Base-by-base conservation (phyloP, 2,888 invertebrate genomes). In the Dryocosmus kuriphilus region DNA sequence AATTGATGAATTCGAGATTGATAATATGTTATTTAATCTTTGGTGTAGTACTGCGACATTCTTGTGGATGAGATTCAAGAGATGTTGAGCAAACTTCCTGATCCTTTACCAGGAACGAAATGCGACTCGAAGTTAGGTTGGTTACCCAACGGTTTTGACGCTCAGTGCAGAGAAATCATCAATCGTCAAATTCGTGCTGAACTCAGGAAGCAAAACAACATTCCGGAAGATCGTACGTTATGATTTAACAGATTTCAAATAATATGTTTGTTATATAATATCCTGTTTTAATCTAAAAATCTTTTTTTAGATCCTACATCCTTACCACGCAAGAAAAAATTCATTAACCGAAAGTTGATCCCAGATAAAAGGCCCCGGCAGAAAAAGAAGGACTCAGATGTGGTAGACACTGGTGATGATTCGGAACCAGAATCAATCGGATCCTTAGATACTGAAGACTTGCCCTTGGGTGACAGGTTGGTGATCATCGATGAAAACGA, bases 71-170 rank as follows among this genome's bases (percentile, higher is more conserved):
- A 97, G 92, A 95, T 98, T 51, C 95, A 97, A 90, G 94, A 94
- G 84, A 94, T 97, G 93, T 85, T 97, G 22, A 92, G 94, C 0
- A 94, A 95, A 84, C 93, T 96, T 19, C 95, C 95, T 0, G 90
- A 91, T 75, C 93, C 94, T 6, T 88, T 92, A 1, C 92, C 94
- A 0, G 93, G 93, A 11, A 93, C 93, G 78, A 92, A 93, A 57
- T 97, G 95, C 87, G 95, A 97, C 88, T 94, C 94, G 85, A 94
- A 94, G 90, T 94, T 94, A 78, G 97, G 97, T 27, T 97, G 97
- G 97, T 92, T 97, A 78, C 95, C 96, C 0, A 92, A 93, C 9
- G 94, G 94, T 79, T 94, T 96, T 60, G 94, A 95, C 82, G 94
- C 94, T 74, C 93, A 94, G 76, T 95, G 96, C 80, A 93, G 97